A percentile compares a stretch with the other conserved stretches of the same genome.
phyloP scores from a whole-genome alignment of 1,140 invertebrate species.

The Chlorops oryzae region DNA sequence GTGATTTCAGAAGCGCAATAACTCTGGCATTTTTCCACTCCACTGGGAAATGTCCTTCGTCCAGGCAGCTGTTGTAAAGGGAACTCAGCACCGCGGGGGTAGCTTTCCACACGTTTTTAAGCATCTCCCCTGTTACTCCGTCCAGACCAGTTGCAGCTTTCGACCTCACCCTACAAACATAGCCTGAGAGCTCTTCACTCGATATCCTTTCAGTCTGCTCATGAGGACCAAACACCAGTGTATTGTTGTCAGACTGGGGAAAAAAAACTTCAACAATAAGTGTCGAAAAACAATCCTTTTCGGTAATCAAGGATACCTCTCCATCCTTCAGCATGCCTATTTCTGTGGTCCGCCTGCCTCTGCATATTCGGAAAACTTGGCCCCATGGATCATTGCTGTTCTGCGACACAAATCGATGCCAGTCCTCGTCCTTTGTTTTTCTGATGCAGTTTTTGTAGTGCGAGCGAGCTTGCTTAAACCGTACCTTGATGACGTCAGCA shows the following conservation, averaged over 20 bases:
- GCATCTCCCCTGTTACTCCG: conserved; percentile 5
- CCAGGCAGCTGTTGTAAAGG: neutral
- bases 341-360: no score
- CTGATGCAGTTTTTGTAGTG: no score
- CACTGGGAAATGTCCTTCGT: neutral
- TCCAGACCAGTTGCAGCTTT: conserved; percentile 1
- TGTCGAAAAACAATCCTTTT: neutral
- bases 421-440: no score
- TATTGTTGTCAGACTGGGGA: neutral
- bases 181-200: neutral
- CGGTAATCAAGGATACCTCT: neutral
- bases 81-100: neutral
- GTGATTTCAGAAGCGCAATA: conserved; percentile 23
- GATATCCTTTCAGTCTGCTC: neutral
- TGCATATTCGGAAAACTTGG: no score
- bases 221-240: neutral
- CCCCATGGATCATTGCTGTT: no score
- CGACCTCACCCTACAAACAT: neutral
- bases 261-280: conserved; percentile 3
- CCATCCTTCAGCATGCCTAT: no score
- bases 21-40: conserved; percentile 23
- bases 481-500: no score
- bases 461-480: no score
- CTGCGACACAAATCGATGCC: no score
- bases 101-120: conserved; percentile 6